Base-by-base conservation (phyloP, 2,888 invertebrate genomes). In the Nemurella pictetii region DNA sequence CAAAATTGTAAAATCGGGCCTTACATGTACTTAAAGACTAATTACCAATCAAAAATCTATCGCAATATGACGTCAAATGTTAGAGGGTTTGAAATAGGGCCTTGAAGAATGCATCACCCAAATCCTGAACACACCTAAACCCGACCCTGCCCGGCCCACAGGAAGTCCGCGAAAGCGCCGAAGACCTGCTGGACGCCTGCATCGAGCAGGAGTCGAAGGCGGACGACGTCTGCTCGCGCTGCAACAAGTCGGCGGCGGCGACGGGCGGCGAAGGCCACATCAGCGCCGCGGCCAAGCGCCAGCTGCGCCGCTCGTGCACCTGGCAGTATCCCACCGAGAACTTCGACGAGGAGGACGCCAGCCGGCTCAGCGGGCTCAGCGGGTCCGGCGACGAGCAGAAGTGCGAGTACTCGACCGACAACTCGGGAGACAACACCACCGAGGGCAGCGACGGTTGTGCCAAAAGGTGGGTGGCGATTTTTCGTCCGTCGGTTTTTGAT, bases 131-230 rank as follows among this genome's bases (percentile, higher is more conserved):
- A n/a, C n/a, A n/a, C n/a, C n/a, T n/a, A n/a, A n/a, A n/a, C n/a
- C n/a, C 2, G 28, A 0, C 27, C 86, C 83, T 90, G 87, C 90
- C 90, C 85, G 90, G 91, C 87, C 90, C 92, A 87, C 91, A 91
- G 86, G 91, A 91, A 88, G 91, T 91, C 88, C 89, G 91, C 27
- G 91, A 91, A 90, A 92, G 87, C 82, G 87, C 87, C 2, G 88
- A 87, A 84, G 87, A 87, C 85, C 86, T 87, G 5, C 85, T 87
- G 85, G 87, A 87, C 72, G 86, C 84, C 4, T 84, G 85, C 25
- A 85, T 84, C 26, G 85, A 26, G 27, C 20, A 36, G 15, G 15
- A 15, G 28, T 32, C 27, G 2, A 84, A 74, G 27, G 28, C 74
- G 32, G 85, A 82, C 5, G 84, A 84, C 29, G 12, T 83, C 36